Base-by-base conservation (phyloP, 2,888 invertebrate genomes). In the Megalurothrips usitatus region DNA sequence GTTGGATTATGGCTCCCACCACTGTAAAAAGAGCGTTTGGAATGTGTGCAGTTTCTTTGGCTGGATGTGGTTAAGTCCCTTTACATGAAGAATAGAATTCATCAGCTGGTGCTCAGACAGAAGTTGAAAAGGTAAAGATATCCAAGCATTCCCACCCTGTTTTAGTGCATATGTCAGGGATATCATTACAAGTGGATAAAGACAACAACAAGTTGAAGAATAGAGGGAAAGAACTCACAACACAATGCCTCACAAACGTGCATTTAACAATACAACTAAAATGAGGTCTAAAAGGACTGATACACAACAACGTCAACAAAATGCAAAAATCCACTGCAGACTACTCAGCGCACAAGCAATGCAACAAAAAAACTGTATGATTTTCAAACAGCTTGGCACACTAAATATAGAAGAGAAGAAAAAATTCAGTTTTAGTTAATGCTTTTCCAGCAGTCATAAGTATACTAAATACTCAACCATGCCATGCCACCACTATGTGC, bases 1-100 rank as follows among this genome's bases (percentile, higher is more conserved):
- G 91, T 90, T 88, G 91, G 90, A 89, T 90, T 91, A 90, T 90
- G 91, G 91, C 90, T 87, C 87, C 87, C 90, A 80, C 80, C 79
- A 81, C 49, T 14, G 34, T 49, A 78, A 52, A 49, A 80, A 52
- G n/a, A 47, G 28, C 26, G 78, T 58, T 63, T 79, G 47, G 34
- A 68, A 28, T 75, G 68, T 75, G 68, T 75, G 68, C 68, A 26
- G 26, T 23, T 26, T 75, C 68, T 26, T 75, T 58, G 58, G 19
- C 58, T 58, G 58, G 34, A 43, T 58, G 58, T 19, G 19, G 58
- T 58, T 58, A 58, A 58, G 58, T 58, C 58, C 58, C 17, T 52
- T 58, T 14, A 14, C 11, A 14, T 58, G 6, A 14, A 58, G 17
- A 58, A 17, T 14, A 19, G 58, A 19, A 58, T 17, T 6, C 19